Evolutionary conservation across 2,113 vertebrate genomes (phyloP), one percentile per base, ranked within the genome.

Genomic region (Sciurus niger): DNA sequence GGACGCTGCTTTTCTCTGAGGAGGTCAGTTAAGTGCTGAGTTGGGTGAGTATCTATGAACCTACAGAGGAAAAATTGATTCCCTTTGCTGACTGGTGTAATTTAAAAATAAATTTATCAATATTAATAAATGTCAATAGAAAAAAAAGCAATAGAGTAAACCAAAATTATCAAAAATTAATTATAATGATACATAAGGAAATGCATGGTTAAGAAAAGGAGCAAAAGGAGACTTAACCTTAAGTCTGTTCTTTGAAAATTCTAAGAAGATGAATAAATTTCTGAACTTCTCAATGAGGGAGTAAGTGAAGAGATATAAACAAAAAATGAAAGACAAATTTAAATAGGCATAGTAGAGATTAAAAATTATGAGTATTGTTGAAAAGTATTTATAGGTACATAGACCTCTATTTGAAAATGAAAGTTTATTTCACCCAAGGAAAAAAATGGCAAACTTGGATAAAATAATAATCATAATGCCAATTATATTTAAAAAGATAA

Each of bases 231-330:
- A 40, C 40, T 40, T 40, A 93, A 92, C 14, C 14, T 73, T 77
- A 40, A 68, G 11, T 73, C 43, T 25, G 58, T 4, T 84, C 12
- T 68, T 89, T 74, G 51, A 55, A 58, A 70, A 74, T 91, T 91
- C n/a, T 82, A 63, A 67, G 65, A 93, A 65, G 32, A 65, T 20
- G 6, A 24, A 55, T 60, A 72, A 0, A 68, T 89, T 90, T 90
- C 58, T 84, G 6, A n/a, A 72, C 93, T 89, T 91, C 67, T 90
- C 37, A 91, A 10, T 1, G n/a, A 53, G 37, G 8, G 34, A 89
- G 96, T 90, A 53, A 40, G 32, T 46, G 34, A 90, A 84, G 92
- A 92, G 25, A 51, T 68, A 58, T 10, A 92, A 93, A 51, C 43
- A 25, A 68, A 68, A 68, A 34, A 16, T 67, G 9, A 68, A 34